Conservation (phyloP, 2,888 invertebrate genomes). For the Drosophila rellima region DNA sequence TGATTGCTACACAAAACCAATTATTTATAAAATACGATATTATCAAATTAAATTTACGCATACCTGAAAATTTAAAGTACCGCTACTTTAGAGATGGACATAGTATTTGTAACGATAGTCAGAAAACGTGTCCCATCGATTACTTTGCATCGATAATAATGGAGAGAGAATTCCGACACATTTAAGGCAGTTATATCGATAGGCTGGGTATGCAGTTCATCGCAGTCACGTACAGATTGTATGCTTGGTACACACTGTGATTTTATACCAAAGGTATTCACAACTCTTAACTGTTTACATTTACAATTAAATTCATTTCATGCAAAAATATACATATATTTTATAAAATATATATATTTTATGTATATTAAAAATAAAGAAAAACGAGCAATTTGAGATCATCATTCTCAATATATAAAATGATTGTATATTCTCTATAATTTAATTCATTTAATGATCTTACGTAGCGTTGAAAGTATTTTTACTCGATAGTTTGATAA, state of each 20-base stretch:
- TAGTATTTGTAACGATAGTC: not conserved
- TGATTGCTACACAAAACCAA: not conserved
- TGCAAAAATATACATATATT: too few species aligned
- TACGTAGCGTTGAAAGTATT: not conserved
- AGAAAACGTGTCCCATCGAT: not conserved
- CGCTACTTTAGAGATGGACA: conserved; percentile 35
- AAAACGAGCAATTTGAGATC: not conserved
- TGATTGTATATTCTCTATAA: not conserved
- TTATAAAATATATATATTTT: too few species aligned
- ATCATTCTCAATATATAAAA: not conserved
- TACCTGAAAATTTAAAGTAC: conserved; percentile 32
- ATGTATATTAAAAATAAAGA: too few species aligned
- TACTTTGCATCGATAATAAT: not conserved
- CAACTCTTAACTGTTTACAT: too few species aligned
- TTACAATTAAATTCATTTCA: too few species aligned
- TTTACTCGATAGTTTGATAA: conserved; percentile 33
- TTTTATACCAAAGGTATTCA: too few species aligned
- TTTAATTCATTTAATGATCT: not conserved
- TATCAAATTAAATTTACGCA: not conserved
- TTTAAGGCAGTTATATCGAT: not conserved
- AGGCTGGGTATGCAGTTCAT: not conserved
- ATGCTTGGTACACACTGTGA: not conserved
- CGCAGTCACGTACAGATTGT: not conserved
- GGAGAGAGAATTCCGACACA: not conserved
- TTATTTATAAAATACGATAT: not conserved